Evolutionary conservation across 2,113 vertebrate genomes (phyloP).

Genomic region (Dipodomys stephensi): DNA sequence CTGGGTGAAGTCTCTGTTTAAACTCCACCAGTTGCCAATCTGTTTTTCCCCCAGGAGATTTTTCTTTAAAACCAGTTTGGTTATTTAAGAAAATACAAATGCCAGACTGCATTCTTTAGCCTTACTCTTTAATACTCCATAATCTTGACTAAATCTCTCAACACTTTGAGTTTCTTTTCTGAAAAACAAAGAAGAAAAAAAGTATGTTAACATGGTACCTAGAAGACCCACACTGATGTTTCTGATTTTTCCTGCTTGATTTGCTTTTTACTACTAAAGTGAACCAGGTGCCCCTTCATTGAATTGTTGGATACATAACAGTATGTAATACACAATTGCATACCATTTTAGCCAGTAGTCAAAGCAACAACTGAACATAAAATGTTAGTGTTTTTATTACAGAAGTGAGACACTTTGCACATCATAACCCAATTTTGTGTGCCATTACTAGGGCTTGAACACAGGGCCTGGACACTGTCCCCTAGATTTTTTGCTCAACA

Average conservation of each 20-base stretch:
- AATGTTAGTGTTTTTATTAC: slow-evolving; percentile 19
- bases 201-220: background rate
- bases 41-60: slow-evolving; percentile 69
- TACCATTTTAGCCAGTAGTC: background rate
- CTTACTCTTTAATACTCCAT: background rate
- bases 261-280: slow-evolving; percentile 47
- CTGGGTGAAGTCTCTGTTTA: slow-evolving; percentile 73
- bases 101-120: slow-evolving; percentile 3
- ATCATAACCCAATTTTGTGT: slow-evolving; percentile 7
- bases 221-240: background rate
- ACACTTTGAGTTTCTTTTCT: slow-evolving; percentile 39
- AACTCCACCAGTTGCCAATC: slow-evolving; percentile 57
- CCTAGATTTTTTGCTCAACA: too few relatives aligned
- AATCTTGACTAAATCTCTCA: slow-evolving; percentile 48
- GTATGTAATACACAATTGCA: background rate
- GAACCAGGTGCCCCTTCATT: background rate
- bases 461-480: too few relatives aligned
- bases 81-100: background rate
- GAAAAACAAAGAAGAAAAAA: background rate
- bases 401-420: background rate
- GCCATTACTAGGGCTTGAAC: too few relatives aligned
- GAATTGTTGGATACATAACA: slow-evolving; percentile 19
- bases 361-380: slow-evolving; percentile 59
- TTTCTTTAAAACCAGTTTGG: slow-evolving; percentile 46
- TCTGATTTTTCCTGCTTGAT: slow-evolving; percentile 20